Evolutionary conservation across 2,888 invertebrate genomes (phyloP), one percentile per base, ranked within the genome.

Genomic region (Papilio demoleus): DNA sequence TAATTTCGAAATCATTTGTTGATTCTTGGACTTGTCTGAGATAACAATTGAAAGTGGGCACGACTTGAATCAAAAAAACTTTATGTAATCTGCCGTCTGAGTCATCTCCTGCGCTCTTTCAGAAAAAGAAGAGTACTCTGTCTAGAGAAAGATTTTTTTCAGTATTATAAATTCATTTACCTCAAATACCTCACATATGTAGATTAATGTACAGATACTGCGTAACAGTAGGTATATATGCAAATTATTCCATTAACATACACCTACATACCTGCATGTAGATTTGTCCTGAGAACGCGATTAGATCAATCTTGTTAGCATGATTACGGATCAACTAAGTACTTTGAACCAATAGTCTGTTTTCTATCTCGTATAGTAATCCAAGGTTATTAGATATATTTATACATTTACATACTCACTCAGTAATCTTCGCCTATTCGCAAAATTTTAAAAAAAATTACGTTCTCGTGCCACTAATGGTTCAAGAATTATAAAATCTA

Each of bases 261-360:
- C 6, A 53, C 14, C 22, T 27, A 47, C 27, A n/a, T 53, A 45
- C 17, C 2, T 50, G 12, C 14, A 50, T 24, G 11, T 27, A 27
- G 12, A 24, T 53, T 6, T 53, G n/a, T 27, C 2, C 14, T 14
- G 27, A n/a, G 53, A 53, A 27, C n/a, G n/a, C 12, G 53, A 53
- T 53, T 53, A 53, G 24, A 53, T 53, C 53, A 53, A 53, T 53
- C 53, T 53, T 53, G 24, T 65, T 59, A 65, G 58, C 50, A 60
- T 61, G 53, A 68, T 67, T 71, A 61, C 59, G 65, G 64, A 11
- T 50, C 45, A 53, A 47, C 40, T 64, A 59, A 50, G 24, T 14
- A 8, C 27, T 24, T 27, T 53, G 34, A 56, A 40, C 45, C 58
- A 24, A 34, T 42, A 60, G 8, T 27, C 24, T 50, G n/a, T 27